Evolutionary conservation across 1,140 invertebrate species (phyloP).

Genomic region (Aphis gossypii): DNA sequence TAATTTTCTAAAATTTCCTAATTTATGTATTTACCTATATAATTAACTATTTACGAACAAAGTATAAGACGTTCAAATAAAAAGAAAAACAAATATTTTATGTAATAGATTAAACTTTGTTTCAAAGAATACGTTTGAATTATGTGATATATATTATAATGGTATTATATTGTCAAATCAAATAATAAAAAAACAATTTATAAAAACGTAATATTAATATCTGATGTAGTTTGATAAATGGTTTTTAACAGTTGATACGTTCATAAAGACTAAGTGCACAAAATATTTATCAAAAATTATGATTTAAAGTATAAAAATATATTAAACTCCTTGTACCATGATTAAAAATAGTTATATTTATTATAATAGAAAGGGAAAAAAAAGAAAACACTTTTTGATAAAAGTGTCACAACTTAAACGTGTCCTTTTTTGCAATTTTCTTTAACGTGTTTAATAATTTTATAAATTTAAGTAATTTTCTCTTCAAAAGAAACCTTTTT

Average conservation of each 20-base stretch:
- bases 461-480: not conserved
- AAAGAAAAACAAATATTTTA: not conserved
- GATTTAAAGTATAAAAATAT: slow-evolving; percentile 23
- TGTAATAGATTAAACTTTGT: not conserved
- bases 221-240: slow-evolving; percentile 3
- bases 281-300: not conserved
- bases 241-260: not conserved
- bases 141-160: not conserved
- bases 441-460: not conserved
- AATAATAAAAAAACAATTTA: slow-evolving; percentile 3
- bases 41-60: not conserved
- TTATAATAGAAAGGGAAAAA: not conserved
- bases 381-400: slow-evolving; percentile 2
- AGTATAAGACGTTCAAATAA: not conserved
- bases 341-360: slow-evolving; percentile 1
- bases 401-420: not conserved
- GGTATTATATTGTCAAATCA: slow-evolving; percentile 4
- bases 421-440: not conserved
- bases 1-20: slow-evolving; percentile 28
- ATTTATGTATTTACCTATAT: not conserved
- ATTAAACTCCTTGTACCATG: not conserved
- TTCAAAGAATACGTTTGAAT: not conserved
- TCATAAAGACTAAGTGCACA: not conserved
- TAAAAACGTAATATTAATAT: not conserved
- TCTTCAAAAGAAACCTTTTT: not conserved